Evolutionary conservation across 2,888 invertebrate species (phyloP), one percentile per base, ranked within the genome.

Genomic region (Zaprionus obscuricornis): DNA sequence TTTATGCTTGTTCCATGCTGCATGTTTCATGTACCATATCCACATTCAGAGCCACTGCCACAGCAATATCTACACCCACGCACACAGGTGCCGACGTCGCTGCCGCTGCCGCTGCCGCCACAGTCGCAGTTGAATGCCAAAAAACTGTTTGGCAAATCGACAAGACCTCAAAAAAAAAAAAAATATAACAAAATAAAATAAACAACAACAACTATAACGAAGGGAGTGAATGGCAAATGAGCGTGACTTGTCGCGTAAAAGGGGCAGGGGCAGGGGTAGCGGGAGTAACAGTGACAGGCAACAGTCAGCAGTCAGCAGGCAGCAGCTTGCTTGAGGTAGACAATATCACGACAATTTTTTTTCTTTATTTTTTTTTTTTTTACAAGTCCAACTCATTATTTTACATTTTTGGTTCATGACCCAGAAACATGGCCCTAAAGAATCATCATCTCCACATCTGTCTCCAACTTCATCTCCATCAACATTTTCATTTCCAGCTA

Each of bases 351-450:
- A 49, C 43, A 36, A 67, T 45, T 45, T 51, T 51, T n/a, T n/a
- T n/a, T n/a, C n/a, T n/a, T n/a, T n/a, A n/a, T n/a, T n/a, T n/a
- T n/a, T n/a, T n/a, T n/a, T n/a, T n/a, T n/a, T n/a, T 62, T 43
- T 52, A 31, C 56, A 62, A 81, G 64, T 54, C 47, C 60, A 75
- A 75, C 72, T 84, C 85, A 78, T 78, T 78, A 78, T 81, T 78
- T 77, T 62, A 84, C 60, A 84, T 84, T 81, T 77, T 73, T 73
- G 76, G 74, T 74, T 84, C 74, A 78, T 81, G 85, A 81, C 77
- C 77, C 74, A 78, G 78, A 78, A 84, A 76, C 36, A 39, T 49
- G 55, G 66, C 26, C 22, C 40, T 52, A 45, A 42, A 51, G 70
- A 69, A 45, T 65, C 36, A 26, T 36, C 37, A 43, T 37, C 43